phyloP scores from a whole-genome alignment of 1,140 invertebrate genomes.

The Whitmania pigra region DNA sequence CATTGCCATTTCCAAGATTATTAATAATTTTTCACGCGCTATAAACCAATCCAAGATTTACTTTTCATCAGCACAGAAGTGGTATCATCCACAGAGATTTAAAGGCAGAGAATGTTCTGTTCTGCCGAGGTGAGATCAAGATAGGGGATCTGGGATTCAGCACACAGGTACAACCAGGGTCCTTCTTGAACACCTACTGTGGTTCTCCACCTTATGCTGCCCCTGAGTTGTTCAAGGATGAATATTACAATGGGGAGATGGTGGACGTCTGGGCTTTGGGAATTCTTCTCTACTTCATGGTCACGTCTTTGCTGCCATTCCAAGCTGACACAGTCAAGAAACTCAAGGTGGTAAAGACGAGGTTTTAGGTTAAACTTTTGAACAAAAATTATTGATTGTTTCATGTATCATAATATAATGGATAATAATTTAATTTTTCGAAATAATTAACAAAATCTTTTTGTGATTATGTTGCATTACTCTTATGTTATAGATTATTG shows the following conservation, averaged over 20 bases:
- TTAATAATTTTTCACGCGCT: too few relatives aligned
- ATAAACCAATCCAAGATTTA: too few relatives aligned
- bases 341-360: constrained; percentile 44
- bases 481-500: too few relatives aligned
- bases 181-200: constrained; percentile 62
- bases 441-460: too few relatives aligned
- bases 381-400: too few relatives aligned
- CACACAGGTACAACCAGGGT: constrained; percentile 47
- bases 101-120: constrained; percentile 72
- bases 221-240: constrained; percentile 65
- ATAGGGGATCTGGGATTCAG: constrained; percentile 72
- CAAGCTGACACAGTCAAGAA: constrained; percentile 46
- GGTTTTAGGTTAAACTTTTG: too few relatives aligned
- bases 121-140: constrained; percentile 43
- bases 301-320: constrained; percentile 65
- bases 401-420: too few relatives aligned
- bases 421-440: too few relatives aligned
- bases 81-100: constrained; percentile 74
- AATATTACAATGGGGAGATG: constrained; percentile 56
- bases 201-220: constrained; percentile 80
- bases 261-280: constrained; percentile 76
- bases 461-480: too few relatives aligned
- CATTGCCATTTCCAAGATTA: too few relatives aligned
- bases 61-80: constrained; percentile 49
- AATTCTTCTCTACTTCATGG: constrained; percentile 65